These are phyloP conservation scores for Tachina grossa DNA, from an alignment of 2,888 invertebrate species.

Conservation along the genomic window DNA sequence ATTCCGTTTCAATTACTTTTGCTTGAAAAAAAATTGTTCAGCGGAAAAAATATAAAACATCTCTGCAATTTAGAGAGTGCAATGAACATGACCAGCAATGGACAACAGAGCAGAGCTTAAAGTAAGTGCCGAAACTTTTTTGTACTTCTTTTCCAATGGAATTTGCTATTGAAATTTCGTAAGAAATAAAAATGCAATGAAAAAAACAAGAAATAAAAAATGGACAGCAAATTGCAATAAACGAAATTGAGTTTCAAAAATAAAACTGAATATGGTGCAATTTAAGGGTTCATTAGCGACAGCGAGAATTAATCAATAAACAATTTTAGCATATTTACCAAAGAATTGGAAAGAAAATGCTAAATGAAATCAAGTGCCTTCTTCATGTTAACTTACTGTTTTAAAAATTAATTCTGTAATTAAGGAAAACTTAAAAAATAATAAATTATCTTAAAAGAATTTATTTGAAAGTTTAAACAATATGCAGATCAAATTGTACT, in stretches of 20 bases:
- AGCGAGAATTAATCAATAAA: constrained; percentile 41
- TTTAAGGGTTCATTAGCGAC: constrained; percentile 66
- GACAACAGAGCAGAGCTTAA: constrained; percentile 81
- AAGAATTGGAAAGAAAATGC: background rate
- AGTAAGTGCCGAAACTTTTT: constrained; percentile 78
- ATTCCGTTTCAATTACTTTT: constrained; percentile 80
- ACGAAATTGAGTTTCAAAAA: constrained; percentile 42
- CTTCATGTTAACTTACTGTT: background rate
- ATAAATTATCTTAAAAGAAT: too few species aligned
- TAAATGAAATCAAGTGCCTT: background rate
- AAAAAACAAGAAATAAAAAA: constrained; percentile 78
- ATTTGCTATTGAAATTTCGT: constrained; percentile 49
- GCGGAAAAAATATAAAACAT: constrained; percentile 15
- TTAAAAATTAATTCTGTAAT: background rate
- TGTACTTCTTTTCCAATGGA: background rate
- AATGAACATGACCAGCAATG: constrained; percentile 77
- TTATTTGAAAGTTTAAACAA: too few species aligned
- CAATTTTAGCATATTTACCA: constrained; percentile 40
- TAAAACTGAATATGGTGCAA: constrained; percentile 37
- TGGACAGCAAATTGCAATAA: constrained; percentile 75
- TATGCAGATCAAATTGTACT: too few species aligned
- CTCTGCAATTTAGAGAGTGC: constrained; percentile 73
- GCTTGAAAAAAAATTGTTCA: constrained; percentile 45
- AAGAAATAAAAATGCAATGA: constrained; percentile 67
- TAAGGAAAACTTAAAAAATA: background rate